These are phyloP conservation scores for Neotoxoptera formosana DNA, from an alignment of 1,140 invertebrate species.

Conservation along the genomic window DNA sequence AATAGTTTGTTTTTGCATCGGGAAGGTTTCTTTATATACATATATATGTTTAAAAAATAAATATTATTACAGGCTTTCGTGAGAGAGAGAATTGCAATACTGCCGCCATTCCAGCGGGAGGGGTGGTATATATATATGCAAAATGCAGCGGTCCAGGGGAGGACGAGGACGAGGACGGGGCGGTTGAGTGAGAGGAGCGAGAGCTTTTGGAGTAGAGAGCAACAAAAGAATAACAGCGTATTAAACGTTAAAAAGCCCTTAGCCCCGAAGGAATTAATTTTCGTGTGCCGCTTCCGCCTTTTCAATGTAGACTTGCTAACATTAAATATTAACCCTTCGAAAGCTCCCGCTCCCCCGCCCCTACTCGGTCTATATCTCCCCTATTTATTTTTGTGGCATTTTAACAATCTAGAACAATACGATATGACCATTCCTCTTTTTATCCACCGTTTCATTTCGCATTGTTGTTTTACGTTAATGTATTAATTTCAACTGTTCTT, in stretches of 20 bases:
- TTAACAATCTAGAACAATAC: constrained; percentile 56
- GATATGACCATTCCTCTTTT: constrained; percentile 31
- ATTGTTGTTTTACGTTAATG: constrained; percentile 48
- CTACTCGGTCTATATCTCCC: not conserved
- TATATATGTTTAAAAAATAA: constrained; percentile 19
- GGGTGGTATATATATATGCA: constrained; percentile 28
- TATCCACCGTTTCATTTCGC: not conserved
- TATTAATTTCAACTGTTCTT: constrained; percentile 43
- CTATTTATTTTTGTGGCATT: constrained; percentile 53
- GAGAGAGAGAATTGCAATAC: not conserved
- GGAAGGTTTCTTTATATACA: constrained; percentile 19
- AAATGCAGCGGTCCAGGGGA: constrained; percentile 22
- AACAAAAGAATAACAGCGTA: constrained; percentile 58
- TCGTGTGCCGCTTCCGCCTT: constrained; percentile 55
- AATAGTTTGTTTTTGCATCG: constrained; percentile 30
- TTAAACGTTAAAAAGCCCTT: constrained; percentile 56
- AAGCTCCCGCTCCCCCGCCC: not conserved
- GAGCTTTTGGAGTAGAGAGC: constrained; percentile 43
- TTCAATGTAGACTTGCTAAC: constrained; percentile 54
- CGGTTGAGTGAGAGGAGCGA: constrained; percentile 8
- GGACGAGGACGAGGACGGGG: too few species aligned
- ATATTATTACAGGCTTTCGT: constrained; percentile 37
- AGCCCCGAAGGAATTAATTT: constrained; percentile 57
- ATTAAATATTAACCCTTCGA: constrained; percentile 57
- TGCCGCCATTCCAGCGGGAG: not conserved